These are phyloP conservation scores for Spheniscus humboldti DNA, from an alignment of 2,797 vertebrate genomes.

Conservation along the genomic window DNA sequence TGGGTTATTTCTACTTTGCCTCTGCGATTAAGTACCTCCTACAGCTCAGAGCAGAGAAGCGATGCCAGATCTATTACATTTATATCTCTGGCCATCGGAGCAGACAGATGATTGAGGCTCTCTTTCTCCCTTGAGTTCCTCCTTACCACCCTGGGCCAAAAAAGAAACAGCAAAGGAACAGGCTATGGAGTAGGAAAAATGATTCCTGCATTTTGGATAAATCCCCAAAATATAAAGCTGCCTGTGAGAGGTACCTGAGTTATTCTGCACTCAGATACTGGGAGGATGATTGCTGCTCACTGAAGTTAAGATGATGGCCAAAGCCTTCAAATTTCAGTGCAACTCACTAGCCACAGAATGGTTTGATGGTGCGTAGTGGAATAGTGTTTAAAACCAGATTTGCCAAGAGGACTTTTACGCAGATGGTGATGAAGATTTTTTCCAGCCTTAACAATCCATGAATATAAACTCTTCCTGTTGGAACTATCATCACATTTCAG, in stretches of 20 bases:
- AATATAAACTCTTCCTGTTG: background rate
- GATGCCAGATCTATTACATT: background rate
- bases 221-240: background rate
- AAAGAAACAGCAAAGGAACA: background rate
- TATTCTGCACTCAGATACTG: background rate
- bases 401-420: background rate
- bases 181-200: background rate
- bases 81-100: background rate
- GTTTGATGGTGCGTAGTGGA: background rate
- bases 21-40: background rate
- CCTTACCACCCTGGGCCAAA: background rate
- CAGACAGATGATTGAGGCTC: background rate
- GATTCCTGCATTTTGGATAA: background rate
- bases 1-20: background rate
- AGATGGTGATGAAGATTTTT: background rate
- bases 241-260: background rate
- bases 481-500: background rate
- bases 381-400: background rate
- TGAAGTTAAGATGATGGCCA: background rate
- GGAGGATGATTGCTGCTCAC: background rate
- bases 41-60: background rate
- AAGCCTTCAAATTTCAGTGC: background rate
- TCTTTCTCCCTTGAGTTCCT: background rate
- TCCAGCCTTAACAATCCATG: background rate
- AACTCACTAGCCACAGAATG: background rate